Conservation (phyloP, 2,113 vertebrate genomes). For the Malurus elegans region DNA sequence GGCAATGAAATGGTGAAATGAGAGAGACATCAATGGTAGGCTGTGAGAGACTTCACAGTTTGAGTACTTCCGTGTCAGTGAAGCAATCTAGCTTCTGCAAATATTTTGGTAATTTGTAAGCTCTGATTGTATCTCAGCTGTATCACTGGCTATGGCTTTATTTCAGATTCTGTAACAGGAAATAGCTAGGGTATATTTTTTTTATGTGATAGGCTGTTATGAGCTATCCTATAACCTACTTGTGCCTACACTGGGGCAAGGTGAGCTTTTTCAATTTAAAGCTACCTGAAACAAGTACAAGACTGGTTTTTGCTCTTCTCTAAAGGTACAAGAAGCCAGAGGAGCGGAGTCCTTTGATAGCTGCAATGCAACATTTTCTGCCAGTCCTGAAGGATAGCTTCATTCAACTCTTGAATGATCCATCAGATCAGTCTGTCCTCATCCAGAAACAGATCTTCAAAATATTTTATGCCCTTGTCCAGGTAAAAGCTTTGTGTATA, state of each 20-base stretch:
- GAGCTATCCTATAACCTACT: not conserved
- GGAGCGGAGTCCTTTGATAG: conserved; percentile 91
- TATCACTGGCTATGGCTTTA: not conserved
- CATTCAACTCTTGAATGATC: conserved; percentile 90
- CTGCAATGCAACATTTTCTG: conserved; percentile 98
- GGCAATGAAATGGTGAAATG: not conserved
- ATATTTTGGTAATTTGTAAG: not conserved
- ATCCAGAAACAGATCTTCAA: conserved; percentile 99
- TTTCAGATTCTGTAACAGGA: not conserved
- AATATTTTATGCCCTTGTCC: conserved; percentile 98
- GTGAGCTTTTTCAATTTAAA: not conserved
- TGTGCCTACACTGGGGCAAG: not conserved
- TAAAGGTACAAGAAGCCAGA: conserved; percentile 97
- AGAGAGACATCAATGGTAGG: not conserved
- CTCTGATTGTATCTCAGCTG: not conserved
- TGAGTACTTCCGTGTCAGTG: not conserved
- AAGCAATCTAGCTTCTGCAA: not conserved
- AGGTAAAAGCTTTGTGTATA: conserved; percentile 73
- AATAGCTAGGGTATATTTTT: not conserved
- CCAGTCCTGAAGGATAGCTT: conserved; percentile 96
- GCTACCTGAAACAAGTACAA: conserved; percentile 2
- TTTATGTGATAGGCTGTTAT: not conserved
- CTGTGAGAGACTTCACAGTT: not conserved
- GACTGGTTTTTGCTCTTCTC: conserved; percentile 50
- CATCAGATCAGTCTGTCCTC: conserved; percentile 93